These are phyloP conservation scores for Cyprinodon tularosa DNA, from an alignment of 2,113 vertebrate genomes.

Conservation along the genomic window DNA sequence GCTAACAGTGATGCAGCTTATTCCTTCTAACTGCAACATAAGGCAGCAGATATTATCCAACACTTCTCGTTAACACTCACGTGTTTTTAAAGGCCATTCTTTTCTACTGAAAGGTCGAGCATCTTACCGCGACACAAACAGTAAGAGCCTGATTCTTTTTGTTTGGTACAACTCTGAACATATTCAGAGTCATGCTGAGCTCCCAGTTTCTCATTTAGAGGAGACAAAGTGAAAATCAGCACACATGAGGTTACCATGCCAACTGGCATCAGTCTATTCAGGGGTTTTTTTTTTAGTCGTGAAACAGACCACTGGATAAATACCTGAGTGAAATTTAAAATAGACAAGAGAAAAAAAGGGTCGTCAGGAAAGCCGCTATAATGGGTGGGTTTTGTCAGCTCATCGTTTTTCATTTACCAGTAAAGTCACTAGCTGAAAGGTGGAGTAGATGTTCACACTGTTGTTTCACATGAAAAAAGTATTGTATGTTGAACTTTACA, in stretches of 20 bases:
- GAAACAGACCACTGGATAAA: conserved; percentile 46
- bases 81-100: not conserved
- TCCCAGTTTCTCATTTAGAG: not conserved
- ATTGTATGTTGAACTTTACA: not conserved
- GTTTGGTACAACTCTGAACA: conserved; percentile 7
- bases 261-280: conserved; percentile 29
- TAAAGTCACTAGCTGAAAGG: too few species aligned
- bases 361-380: conserved; percentile 53
- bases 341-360: conserved; percentile 47
- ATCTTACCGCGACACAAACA: conserved; percentile 1
- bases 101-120: conserved; percentile 7
- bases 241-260: conserved; percentile 44
- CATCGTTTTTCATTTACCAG: conserved; percentile 30
- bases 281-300: conserved; percentile 8
- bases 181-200: conserved; percentile 7
- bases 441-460: not conserved
- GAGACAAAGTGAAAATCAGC: conserved; percentile 9
- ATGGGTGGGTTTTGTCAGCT: conserved; percentile 14
- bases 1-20: conserved; percentile 51
- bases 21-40: conserved; percentile 5
- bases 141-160: conserved; percentile 2
- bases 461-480: not conserved
- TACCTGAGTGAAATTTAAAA: conserved; percentile 38
- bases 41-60: conserved; percentile 10
- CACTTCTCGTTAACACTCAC: conserved; percentile 1